These are phyloP conservation scores for Cheumatopsyche charites DNA, from an alignment of 1,140 invertebrate genomes.

Conservation along the genomic window DNA sequence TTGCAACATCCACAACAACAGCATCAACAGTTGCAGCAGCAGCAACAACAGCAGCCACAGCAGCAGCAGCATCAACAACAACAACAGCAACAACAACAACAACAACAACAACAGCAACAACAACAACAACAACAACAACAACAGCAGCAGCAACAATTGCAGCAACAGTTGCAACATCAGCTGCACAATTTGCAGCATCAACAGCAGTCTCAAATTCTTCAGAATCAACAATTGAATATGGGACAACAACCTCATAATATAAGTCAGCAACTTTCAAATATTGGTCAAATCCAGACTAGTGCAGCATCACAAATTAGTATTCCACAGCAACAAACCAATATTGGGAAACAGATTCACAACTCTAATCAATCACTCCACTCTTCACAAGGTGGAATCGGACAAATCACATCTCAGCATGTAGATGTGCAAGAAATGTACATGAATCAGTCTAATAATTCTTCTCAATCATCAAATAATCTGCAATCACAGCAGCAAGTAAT, in stretches of 20 bases:
- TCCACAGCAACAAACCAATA: conserved; percentile 20
- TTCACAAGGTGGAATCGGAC: not conserved
- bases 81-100: conserved; percentile 47
- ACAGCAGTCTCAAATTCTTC: conserved; percentile 50
- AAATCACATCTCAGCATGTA: not conserved
- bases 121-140: conserved; percentile 48
- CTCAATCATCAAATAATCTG: not conserved
- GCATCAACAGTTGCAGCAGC: conserved; percentile 51
- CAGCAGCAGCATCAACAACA: conserved; percentile 48
- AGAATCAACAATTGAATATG: conserved; percentile 41
- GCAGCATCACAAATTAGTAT: not conserved
- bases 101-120: conserved; percentile 46
- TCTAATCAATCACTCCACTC: not conserved
- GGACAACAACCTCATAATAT: conserved; percentile 47
- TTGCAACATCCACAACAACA: conserved; percentile 51
- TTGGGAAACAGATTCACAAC: conserved; percentile 14
- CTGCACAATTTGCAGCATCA: conserved; percentile 47
- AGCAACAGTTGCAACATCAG: conserved; percentile 48
- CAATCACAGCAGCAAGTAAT: conserved; percentile 40
- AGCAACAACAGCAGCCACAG: conserved; percentile 52
- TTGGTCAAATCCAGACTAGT: not conserved
- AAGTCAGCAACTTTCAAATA: conserved; percentile 30
- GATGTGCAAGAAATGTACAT: conserved; percentile 1
- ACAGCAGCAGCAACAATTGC: conserved; percentile 42
- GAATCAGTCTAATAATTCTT: not conserved